These are phyloP conservation scores for Alfaro cultratus DNA, from an alignment of 2,797 vertebrate genomes.

Conservation along the genomic window DNA sequence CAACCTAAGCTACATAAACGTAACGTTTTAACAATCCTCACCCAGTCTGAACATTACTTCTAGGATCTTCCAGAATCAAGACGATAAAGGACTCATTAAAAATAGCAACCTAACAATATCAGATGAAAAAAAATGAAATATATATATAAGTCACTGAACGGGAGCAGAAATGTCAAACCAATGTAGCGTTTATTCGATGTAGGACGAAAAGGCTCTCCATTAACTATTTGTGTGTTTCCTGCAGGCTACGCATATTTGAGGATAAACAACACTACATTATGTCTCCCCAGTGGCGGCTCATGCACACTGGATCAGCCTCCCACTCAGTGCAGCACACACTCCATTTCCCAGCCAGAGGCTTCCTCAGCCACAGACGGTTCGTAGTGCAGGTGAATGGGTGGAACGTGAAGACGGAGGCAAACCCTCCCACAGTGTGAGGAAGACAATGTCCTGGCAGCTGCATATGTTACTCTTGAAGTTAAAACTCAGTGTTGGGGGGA, in stretches of 20 bases:
- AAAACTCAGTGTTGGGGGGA: neutral
- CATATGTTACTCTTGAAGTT: neutral
- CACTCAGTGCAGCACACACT: slow-evolving; percentile 26
- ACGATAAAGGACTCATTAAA: neutral
- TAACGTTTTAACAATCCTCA: neutral
- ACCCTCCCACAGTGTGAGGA: slow-evolving; percentile 4
- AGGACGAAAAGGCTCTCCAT: slow-evolving; percentile 15
- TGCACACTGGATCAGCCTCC: slow-evolving; percentile 18
- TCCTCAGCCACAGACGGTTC: slow-evolving; percentile 32
- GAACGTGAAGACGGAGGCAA: slow-evolving; percentile 12
- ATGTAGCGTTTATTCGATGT: slow-evolving; percentile 17
- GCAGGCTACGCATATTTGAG: slow-evolving; percentile 27
- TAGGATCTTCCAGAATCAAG: neutral
- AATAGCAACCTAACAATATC: neutral
- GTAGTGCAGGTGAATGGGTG: slow-evolving; percentile 21
- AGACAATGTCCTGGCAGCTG: slow-evolving; percentile 5
- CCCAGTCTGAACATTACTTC: neutral
- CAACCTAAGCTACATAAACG: neutral
- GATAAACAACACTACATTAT: slow-evolving; percentile 41
- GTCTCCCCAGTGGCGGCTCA: slow-evolving; percentile 7
- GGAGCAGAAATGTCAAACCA: neutral
- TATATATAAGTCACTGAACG: neutral
- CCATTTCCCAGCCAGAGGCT: slow-evolving; percentile 6
- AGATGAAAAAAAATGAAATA: neutral
- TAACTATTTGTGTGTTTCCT: slow-evolving; percentile 19